These are phyloP conservation scores for Capreolus pygargus DNA, from an alignment of 2,113 vertebrate genomes.

Conservation along the genomic window DNA sequence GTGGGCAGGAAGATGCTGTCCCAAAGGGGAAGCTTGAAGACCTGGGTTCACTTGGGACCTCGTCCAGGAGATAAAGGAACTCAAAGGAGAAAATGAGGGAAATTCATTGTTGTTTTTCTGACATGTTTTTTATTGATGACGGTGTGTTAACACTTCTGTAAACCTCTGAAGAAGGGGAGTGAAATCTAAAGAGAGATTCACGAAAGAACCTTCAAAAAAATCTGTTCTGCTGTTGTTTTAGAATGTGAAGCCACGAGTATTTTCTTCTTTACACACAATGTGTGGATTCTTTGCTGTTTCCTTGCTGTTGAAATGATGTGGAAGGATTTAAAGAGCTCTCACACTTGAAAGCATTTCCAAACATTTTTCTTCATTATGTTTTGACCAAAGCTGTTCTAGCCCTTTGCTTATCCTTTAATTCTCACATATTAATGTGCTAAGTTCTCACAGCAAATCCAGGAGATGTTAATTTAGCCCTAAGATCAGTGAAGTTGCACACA, in stretches of 20 bases:
- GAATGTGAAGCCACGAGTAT: background rate
- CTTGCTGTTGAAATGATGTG: background rate
- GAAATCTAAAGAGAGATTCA: background rate
- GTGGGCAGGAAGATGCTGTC: fast-evolving
- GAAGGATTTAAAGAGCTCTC: background rate
- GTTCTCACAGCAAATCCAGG: background rate
- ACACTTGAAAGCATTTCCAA: background rate
- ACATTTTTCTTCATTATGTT: background rate
- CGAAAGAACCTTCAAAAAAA: background rate
- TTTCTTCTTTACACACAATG: background rate
- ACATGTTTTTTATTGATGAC: background rate
- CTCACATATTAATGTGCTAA: background rate
- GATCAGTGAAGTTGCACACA: background rate
- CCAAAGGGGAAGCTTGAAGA: background rate
- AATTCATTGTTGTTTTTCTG: background rate
- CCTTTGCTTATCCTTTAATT: background rate
- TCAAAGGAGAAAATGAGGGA: background rate
- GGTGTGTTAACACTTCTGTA: background rate
- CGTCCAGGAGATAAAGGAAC: background rate
- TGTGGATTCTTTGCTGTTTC: background rate
- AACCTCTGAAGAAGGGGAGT: background rate
- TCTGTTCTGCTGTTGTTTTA: background rate
- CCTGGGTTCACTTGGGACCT: fast-evolving
- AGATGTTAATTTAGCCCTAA: background rate
- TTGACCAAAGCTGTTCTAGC: background rate